Evolutionary conservation across 35 echinoderm and acorn worm genomes (phyloP), one percentile per base, ranked within the genome.

Genomic region (Ophiothrix spiculata): DNA sequence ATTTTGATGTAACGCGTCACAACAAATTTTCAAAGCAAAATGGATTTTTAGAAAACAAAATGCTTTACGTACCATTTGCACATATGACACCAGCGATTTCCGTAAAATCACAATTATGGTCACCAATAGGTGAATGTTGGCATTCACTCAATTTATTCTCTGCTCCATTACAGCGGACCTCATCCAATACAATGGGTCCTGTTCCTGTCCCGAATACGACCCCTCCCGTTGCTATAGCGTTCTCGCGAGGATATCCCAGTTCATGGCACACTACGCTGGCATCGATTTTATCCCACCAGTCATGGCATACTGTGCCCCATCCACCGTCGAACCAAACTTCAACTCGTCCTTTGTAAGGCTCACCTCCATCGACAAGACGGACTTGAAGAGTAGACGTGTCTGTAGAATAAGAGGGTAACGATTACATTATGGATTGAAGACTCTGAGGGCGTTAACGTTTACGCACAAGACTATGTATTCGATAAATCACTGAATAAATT

Each of bases 281-380:
- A 29, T 91, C 89, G 0, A 69, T 31, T 2, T 39, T 56, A 36
- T 78, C 75, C 75, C 75, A 91, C 6, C 35, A 63, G 56, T 91
- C 89, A 75, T 91, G 82, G 39, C 89, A 91, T 4, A 91, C 40
- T 0, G 89, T 91, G 16, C 89, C 89, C 89, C 89, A 91, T 35
- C 56, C 33, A 6, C 83, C 77, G n/a, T 60, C 32, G n/a, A 37
- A 23, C 6, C 32, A 40, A 21, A 91, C 39, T 79, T 91, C 89
- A 35, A 91, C 82, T 0, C 89, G 75, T 37, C 89, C 89, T 80
- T 79, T 42, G 37, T 78, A 73, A 4, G 37, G 28, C 15, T 39
- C 31, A 1, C 63, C 38, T 21, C 83, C 89, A 31, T 78, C 40
- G 17, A 91, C 89, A 3, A 91, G 76, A 34, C 89, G 82, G 39